phyloP scores from a whole-genome alignment of 2,888 invertebrate species.

The Nomada fabriciana region DNA sequence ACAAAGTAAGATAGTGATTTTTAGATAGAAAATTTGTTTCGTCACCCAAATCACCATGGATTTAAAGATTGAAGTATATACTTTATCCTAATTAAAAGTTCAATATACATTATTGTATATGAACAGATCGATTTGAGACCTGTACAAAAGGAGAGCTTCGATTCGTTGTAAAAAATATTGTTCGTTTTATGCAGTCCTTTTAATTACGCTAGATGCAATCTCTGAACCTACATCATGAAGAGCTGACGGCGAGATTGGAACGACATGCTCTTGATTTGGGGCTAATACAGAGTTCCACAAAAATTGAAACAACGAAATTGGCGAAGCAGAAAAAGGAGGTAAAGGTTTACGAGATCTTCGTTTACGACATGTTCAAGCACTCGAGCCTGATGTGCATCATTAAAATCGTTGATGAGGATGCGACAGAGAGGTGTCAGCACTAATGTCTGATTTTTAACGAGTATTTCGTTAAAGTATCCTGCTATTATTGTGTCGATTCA shows the following conservation, averaged over 20 bases:
- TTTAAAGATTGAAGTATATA: no score
- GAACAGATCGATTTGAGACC: not conserved
- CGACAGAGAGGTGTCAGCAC: constrained; percentile 8
- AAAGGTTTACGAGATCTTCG: constrained; percentile 22
- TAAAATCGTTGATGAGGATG: constrained; percentile 8
- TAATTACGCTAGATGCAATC: constrained; percentile 15
- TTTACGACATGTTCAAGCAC: constrained; percentile 6
- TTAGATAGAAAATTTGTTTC: no score
- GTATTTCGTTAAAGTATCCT: no score
- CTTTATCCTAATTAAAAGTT: no score
- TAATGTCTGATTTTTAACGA: not conserved
- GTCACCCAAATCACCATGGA: no score
- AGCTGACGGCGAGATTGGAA: constrained; percentile 16
- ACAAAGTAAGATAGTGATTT: constrained; percentile 3
- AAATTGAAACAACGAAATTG: constrained; percentile 18
- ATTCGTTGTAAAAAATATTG: not conserved
- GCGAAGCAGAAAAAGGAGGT: not conserved
- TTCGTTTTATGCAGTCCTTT: not conserved
- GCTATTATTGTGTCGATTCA: not conserved
- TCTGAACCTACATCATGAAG: constrained; percentile 23
- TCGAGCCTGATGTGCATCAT: not conserved
- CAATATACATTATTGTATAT: no score
- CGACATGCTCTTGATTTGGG: constrained; percentile 26
- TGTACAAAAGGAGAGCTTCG: not conserved
- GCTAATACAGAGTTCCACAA: constrained; percentile 9